phyloP scores from a whole-genome alignment of 2,113 vertebrate species.

The Cyprinodon brontotheroides region DNA sequence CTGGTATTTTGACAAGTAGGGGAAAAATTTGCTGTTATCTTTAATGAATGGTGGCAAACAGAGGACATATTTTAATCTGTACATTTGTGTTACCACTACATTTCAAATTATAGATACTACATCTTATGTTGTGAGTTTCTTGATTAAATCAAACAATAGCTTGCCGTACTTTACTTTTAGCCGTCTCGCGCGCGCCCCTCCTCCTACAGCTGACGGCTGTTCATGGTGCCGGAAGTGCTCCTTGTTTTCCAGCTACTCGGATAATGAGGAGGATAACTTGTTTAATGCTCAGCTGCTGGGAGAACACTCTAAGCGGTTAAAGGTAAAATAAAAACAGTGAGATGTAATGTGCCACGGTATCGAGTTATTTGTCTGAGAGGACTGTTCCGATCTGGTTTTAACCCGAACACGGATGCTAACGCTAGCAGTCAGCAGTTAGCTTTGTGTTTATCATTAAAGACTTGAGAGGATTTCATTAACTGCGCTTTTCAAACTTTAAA shows the following conservation, averaged over 20 bases:
- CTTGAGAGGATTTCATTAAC: slow-evolving; percentile 18
- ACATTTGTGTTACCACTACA: neutral
- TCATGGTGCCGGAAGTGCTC: slow-evolving; percentile 71
- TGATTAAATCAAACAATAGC: neutral
- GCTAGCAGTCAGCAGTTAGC: slow-evolving; percentile 52
- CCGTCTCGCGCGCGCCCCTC: slow-evolving; percentile 33
- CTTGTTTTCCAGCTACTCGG: slow-evolving; percentile 22
- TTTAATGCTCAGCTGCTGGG: neutral
- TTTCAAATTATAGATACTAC: neutral
- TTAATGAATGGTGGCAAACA: neutral
- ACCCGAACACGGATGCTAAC: slow-evolving; percentile 29
- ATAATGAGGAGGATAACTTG: slow-evolving; percentile 55
- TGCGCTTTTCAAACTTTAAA: neutral
- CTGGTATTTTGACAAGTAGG: neutral
- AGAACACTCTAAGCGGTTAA: slow-evolving; percentile 25
- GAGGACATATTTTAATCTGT: no score
- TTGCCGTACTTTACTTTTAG: neutral
- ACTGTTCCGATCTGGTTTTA: neutral
- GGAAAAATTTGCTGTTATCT: neutral
- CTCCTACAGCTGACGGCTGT: slow-evolving; percentile 73
- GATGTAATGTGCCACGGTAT: no score
- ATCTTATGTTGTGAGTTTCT: no score
- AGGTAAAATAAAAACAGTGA: slow-evolving; percentile 35
- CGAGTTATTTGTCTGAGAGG: fast-evolving
- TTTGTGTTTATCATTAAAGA: slow-evolving; percentile 32